phyloP scores from a whole-genome alignment of 2,888 invertebrate genomes.

The Melipona beecheii region DNA sequence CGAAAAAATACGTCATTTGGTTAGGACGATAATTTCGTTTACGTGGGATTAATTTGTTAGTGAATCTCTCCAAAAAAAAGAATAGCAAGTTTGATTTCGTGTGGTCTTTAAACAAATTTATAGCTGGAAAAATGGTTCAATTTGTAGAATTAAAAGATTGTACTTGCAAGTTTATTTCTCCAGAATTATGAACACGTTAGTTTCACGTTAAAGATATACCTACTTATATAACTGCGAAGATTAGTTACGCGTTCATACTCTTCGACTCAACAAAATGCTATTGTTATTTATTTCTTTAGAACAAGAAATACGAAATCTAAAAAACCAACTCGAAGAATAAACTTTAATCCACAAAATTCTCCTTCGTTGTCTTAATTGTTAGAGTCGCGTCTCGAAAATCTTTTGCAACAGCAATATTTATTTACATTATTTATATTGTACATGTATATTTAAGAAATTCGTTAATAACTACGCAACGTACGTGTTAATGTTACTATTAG shows the following conservation, averaged over 20 bases:
- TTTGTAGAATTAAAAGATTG: no score
- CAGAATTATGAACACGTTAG: not conserved
- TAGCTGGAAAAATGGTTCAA: no score
- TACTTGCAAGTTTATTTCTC: not conserved
- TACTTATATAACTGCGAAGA: not conserved
- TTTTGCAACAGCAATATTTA: not conserved
- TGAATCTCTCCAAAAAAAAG: no score
- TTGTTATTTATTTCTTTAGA: accelerated
- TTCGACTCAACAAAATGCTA: not conserved
- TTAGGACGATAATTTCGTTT: no score
- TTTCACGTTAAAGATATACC: not conserved
- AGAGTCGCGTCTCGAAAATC: accelerated
- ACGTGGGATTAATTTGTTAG: no score
- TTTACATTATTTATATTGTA: no score
- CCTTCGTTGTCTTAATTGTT: not conserved
- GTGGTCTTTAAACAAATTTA: no score
- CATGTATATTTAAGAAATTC: no score
- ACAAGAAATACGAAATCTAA: not conserved
- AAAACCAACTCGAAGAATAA: not conserved
- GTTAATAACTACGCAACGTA: no score
- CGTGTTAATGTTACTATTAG: no score
- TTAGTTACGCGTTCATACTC: not conserved
- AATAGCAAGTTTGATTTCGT: no score
- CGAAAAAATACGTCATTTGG: no score
- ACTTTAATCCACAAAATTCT: accelerated